Conservation (phyloP, 2,113 vertebrate genomes). For the Bothrops jararaca region DNA sequence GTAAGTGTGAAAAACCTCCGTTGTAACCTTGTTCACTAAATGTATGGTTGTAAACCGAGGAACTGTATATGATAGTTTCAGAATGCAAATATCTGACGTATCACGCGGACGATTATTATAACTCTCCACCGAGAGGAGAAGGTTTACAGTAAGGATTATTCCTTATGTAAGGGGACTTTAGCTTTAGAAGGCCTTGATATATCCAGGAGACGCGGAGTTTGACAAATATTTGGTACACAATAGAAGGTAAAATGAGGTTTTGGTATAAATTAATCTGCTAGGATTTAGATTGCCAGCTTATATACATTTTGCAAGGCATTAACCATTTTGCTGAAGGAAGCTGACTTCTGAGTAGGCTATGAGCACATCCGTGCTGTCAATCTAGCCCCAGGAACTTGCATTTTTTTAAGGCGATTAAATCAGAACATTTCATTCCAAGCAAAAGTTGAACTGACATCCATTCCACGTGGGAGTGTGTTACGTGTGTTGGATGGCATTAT, state of each 20-base stretch:
- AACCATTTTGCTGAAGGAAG: not conserved
- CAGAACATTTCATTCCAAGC: not conserved
- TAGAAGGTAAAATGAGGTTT: not conserved
- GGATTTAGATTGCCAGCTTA: not conserved
- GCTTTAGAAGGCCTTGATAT: not conserved
- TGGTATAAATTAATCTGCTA: not conserved
- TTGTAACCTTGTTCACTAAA: too few species aligned
- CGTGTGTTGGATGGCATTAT: not conserved
- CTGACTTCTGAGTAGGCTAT: not conserved
- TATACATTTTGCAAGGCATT: not conserved
- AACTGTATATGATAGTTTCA: too few species aligned
- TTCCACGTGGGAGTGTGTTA: not conserved
- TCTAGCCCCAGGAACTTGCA: not conserved
- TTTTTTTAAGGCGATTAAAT: not conserved
- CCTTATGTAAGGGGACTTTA: not conserved
- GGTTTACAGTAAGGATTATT: conserved; percentile 18
- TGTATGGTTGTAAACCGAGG: too few species aligned
- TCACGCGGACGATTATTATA: not conserved
- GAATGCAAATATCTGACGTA: too few species aligned
- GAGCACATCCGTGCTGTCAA: not conserved
- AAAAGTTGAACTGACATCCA: not conserved
- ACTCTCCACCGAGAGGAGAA: conserved; percentile 20
- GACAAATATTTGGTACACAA: not conserved
- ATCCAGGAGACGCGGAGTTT: not conserved
- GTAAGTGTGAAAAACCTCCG: too few species aligned